Conservation (phyloP, 2,113 vertebrate species). For the Microcebus tavaratra region DNA sequence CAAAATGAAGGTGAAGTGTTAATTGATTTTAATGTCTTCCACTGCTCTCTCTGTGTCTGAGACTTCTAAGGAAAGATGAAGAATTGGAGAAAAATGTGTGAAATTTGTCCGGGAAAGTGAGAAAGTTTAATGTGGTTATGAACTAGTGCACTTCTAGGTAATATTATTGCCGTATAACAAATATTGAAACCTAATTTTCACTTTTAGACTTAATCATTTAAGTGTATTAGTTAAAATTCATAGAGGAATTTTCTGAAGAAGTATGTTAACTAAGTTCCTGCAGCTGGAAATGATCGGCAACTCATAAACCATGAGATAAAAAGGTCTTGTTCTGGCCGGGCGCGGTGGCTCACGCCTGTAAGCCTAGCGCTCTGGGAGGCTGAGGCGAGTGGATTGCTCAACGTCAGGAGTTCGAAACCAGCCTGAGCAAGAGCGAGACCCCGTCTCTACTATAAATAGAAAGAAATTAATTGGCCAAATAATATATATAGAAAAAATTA, state of each 20-base stretch:
- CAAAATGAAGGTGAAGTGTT: constrained; percentile 36
- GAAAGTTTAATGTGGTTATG: constrained; percentile 49
- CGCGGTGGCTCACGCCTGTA: no score
- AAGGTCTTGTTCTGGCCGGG: not conserved
- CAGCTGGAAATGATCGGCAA: constrained; percentile 34
- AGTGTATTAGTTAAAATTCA: not conserved
- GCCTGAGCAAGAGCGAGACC: no score
- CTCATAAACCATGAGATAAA: constrained; percentile 35
- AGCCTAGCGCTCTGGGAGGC: no score
- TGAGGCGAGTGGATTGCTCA: no score
- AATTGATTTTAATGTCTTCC: constrained; percentile 56
- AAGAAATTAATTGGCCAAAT: no score
- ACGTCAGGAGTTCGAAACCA: no score
- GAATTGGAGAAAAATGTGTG: constrained; percentile 19
- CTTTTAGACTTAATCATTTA: constrained; percentile 24
- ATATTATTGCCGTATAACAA: not conserved
- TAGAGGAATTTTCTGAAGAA: constrained; percentile 26
- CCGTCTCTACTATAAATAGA: no score
- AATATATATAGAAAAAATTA: no score
- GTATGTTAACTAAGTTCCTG: not conserved
- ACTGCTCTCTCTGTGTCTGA: not conserved
- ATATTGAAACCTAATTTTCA: constrained; percentile 40
- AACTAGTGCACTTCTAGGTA: constrained; percentile 14
- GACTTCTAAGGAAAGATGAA: constrained; percentile 33
- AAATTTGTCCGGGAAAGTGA: constrained; percentile 44